Percentiles rank a stretch among this genome's conserved stretches.
These are phyloP conservation scores for Peromyscus polionotus DNA, from an alignment of 2,113 vertebrate species.

Conservation along the genomic window DNA sequence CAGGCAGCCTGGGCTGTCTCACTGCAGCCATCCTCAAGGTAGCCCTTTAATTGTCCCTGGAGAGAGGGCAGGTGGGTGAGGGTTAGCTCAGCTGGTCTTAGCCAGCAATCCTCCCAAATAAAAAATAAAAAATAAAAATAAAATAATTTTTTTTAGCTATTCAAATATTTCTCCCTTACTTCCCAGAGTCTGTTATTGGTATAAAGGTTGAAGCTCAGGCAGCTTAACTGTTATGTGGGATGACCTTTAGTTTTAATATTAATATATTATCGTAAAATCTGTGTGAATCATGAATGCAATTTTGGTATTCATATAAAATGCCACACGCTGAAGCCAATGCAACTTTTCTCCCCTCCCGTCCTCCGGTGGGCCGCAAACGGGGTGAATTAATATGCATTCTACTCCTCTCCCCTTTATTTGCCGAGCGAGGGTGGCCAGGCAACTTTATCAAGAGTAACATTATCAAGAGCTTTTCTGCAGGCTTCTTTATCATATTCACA, in stretches of 20 bases:
- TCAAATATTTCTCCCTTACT: conserved; percentile 87
- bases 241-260: conserved; percentile 99
- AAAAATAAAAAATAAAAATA: not conserved
- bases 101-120: conserved; percentile 69
- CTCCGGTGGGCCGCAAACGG: conserved; percentile 86
- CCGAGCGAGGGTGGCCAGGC: conserved; percentile 93
- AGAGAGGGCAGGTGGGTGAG: conserved; percentile 72
- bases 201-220: conserved; percentile 97
- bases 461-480: conserved; percentile 97
- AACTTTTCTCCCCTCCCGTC: conserved; percentile 80
- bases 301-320: conserved; percentile 97
- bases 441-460: conserved; percentile 99
- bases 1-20: conserved; percentile 59
- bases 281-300: conserved; percentile 93
- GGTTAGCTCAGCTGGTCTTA: conserved; percentile 63
- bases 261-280: conserved; percentile 96
- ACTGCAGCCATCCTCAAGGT: conserved; percentile 65
- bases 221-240: conserved; percentile 94
- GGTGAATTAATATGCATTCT: conserved; percentile 96
- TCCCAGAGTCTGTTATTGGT: conserved; percentile 89
- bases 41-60: conserved; percentile 76
- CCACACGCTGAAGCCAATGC: conserved; percentile 90
- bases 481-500: conserved; percentile 97
- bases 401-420: conserved; percentile 91
- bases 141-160: conserved; percentile 71